Evolutionary conservation across 2,797 vertebrate genomes (phyloP).

Genomic region (Carapus acus): DNA sequence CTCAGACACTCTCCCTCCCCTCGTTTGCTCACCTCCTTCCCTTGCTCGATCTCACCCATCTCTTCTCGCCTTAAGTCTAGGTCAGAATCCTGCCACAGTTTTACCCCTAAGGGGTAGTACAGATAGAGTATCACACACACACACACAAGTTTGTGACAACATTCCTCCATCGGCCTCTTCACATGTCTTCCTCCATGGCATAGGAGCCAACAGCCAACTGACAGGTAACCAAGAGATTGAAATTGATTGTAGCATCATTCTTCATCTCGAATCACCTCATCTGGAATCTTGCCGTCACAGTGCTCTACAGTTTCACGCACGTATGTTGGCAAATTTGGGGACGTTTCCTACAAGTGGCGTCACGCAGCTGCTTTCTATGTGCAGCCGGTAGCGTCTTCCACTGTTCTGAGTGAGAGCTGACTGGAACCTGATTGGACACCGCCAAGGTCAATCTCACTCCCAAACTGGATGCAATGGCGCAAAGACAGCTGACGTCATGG

Average conservation of each 20-base stretch:
- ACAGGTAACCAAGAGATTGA: slow-evolving; percentile 11
- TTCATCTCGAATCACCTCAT: too few species aligned
- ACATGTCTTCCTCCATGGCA: slow-evolving; percentile 9
- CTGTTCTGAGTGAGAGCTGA: background rate
- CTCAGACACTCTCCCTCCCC: slow-evolving; percentile 35
- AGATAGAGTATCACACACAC: background rate
- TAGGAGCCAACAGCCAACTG: slow-evolving; percentile 26
- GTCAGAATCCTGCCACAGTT: slow-evolving; percentile 33
- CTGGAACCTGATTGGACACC: background rate
- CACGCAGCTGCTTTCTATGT: slow-evolving; percentile 20
- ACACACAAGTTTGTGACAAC: background rate
- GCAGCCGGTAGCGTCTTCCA: slow-evolving; percentile 13
- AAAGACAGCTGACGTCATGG: slow-evolving; percentile 4
- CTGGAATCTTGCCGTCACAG: slow-evolving; percentile 27
- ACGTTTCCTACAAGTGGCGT: slow-evolving; percentile 3
- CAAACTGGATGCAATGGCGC: background rate
- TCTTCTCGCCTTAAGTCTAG: slow-evolving; percentile 41
- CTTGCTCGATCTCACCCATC: slow-evolving; percentile 16
- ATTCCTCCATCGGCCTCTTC: background rate
- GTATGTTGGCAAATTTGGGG: slow-evolving; percentile 18
- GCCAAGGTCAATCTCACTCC: background rate
- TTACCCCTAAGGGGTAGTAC: slow-evolving; percentile 2
- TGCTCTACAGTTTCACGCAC: slow-evolving; percentile 16
- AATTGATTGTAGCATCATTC: too few species aligned
- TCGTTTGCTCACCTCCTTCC: slow-evolving; percentile 43